Conservation (phyloP, 1,140 invertebrate genomes). For the Littorina saxatilis region DNA sequence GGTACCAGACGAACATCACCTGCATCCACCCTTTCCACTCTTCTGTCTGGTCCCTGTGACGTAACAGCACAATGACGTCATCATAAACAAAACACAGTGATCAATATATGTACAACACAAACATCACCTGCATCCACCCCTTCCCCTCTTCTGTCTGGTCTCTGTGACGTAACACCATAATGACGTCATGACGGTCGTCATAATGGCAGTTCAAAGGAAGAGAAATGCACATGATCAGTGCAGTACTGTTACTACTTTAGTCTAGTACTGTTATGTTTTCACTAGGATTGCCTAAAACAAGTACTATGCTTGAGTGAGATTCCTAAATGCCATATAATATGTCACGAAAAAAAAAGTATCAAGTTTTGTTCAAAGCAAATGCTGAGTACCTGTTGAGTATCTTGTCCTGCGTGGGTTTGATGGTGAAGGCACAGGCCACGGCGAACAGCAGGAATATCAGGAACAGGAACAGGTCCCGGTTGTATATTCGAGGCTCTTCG, state of each 20-base stretch:
- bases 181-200: too few species aligned
- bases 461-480: conserved; percentile 60
- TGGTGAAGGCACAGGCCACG: conserved; percentile 52
- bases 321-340: too few species aligned
- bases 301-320: too few species aligned
- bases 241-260: too few species aligned
- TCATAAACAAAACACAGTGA: too few species aligned
- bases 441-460: conserved; percentile 62
- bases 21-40: conserved; percentile 73
- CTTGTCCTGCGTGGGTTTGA: conserved; percentile 55
- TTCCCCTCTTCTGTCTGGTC: conserved; percentile 44
- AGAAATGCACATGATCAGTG: too few species aligned
- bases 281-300: too few species aligned
- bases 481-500: conserved; percentile 49
- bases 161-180: background rate
- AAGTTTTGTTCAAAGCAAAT: too few species aligned
- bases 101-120: conserved; percentile 67
- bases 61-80: background rate
- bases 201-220: too few species aligned
- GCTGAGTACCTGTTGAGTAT: conserved; percentile 63
- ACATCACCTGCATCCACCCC: conserved; percentile 70
- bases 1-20: conserved; percentile 70
- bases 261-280: too few species aligned
- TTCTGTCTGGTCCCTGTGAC: conserved; percentile 63
- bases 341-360: too few species aligned